phyloP scores from a whole-genome alignment of 2,797 vertebrate species.

The Pipistrellus nathusii region DNA sequence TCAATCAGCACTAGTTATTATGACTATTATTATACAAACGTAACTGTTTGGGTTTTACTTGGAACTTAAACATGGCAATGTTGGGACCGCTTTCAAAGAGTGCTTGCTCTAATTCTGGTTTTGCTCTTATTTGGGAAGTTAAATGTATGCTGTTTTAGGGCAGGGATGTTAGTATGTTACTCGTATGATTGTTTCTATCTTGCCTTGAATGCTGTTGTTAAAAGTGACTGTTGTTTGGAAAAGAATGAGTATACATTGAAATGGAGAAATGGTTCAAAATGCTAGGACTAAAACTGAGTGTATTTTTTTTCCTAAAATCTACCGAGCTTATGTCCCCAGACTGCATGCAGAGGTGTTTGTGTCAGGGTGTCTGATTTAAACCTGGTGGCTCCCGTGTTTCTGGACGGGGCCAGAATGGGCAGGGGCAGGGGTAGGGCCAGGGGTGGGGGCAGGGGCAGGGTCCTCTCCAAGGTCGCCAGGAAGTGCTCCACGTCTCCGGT shows the following conservation, averaged over 20 bases:
- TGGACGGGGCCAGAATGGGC: background rate
- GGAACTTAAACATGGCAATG: constrained; percentile 33
- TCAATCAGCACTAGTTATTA: constrained; percentile 3
- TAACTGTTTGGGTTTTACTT: constrained; percentile 32
- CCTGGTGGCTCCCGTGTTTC: background rate
- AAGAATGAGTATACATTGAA: background rate
- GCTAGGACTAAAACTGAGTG: background rate
- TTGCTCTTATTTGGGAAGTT: constrained; percentile 53
- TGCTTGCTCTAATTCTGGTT: background rate
- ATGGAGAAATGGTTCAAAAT: background rate
- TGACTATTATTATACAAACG: background rate
- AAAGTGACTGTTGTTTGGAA: constrained; percentile 20
- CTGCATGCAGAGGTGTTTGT: background rate
- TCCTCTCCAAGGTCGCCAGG: background rate
- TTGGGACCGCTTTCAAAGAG: constrained; percentile 26
- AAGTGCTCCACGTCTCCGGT: background rate
- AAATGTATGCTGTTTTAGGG: background rate
- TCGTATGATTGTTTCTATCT: constrained; percentile 16
- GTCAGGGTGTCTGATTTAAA: background rate
- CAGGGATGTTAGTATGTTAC: background rate
- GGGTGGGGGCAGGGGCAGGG: too few relatives aligned
- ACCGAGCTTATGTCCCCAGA: background rate
- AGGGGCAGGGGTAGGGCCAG: background rate
- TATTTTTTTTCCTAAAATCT: background rate
- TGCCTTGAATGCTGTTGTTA: background rate